Base-by-base conservation (phyloP, 1,140 invertebrate genomes). In the Charaxes varanes region DNA sequence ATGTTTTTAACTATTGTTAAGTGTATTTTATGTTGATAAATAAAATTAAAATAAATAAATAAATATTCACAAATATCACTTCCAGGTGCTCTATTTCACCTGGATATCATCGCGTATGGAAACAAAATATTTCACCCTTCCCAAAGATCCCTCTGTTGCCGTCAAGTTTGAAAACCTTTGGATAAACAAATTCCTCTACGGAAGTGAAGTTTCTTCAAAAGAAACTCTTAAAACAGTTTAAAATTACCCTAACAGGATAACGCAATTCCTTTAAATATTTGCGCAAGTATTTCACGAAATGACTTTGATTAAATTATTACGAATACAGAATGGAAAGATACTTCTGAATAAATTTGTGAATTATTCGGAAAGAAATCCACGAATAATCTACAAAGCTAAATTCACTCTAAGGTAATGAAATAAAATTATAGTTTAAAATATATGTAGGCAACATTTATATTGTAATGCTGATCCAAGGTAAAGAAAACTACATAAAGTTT, bases 101-200 rank as follows among this genome's bases (percentile, higher is more conserved):
- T 30, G 22, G 28, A 28, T 50, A 41, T 53, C 41, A 47, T 18
- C 30, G 45, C 42, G 51, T 48, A 48, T 51, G 54, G 54, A 56
- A 54, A 53, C 41, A 52, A 60, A 62, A 57, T 51, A 62, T 66
- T 60, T 53, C 37, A 49, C 48, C 53, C 46, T 36, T 48, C n/a
- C 26, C 14, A 22, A 38, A 47, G 32, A 58, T 49, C 46, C 46
- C 38, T 36, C 45, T 17, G 23, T 33, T 44, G 38, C 26, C 23
- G 10, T 26, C 35, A 30, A 31, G 35, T 53, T 44, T 36, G 35
- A n/a, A 45, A 47, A 49, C 46, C 49, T 53, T 57, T 46, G 35
- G 24, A 41, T 46, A 53, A 52, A 50, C 45, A 53, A 46, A 53
- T 51, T 51, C 43, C 47, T 44, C 44, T 30, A 41, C 32, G 18